phyloP scores from a whole-genome alignment of 2,797 vertebrate species.

The Stomatorhinus walkeri region DNA sequence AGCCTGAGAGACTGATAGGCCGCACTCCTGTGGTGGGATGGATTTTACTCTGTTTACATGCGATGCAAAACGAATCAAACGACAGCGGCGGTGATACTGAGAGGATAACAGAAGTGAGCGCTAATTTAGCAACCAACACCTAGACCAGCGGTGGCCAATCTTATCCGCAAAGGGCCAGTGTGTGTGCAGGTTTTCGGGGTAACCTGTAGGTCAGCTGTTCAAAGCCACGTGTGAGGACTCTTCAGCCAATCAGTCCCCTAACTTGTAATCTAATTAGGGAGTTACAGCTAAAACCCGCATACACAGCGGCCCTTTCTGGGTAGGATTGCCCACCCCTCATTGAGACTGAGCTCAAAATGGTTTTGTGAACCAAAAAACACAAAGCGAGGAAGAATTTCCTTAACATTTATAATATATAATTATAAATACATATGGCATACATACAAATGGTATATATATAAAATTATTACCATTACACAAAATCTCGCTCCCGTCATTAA shows the following conservation, averaged over 20 bases:
- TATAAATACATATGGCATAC: neutral
- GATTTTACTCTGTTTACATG: neutral
- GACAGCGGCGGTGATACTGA: neutral
- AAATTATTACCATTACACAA: constrained; percentile 1
- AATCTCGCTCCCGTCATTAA: neutral
- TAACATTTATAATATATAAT: neutral
- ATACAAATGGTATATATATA: neutral
- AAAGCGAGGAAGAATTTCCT: constrained; percentile 1
- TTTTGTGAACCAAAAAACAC: neutral
- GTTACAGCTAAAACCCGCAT: neutral
- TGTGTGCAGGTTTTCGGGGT: neutral
- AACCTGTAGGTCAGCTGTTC: neutral
- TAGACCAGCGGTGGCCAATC: neutral
- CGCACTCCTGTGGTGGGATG: no score
- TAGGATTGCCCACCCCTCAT: neutral
- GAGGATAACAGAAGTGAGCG: neutral
- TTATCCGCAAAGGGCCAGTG: neutral
- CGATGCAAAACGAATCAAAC: neutral
- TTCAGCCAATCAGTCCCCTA: neutral
- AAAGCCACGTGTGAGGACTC: neutral
- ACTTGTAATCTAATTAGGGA: neutral
- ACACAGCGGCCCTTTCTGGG: neutral
- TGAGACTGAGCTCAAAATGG: neutral
- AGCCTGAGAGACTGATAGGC: no score
- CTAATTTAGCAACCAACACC: neutral